Evolutionary conservation across 2,797 vertebrate genomes (phyloP), one percentile per base, ranked within the genome.

Genomic region (Carduelis carduelis): DNA sequence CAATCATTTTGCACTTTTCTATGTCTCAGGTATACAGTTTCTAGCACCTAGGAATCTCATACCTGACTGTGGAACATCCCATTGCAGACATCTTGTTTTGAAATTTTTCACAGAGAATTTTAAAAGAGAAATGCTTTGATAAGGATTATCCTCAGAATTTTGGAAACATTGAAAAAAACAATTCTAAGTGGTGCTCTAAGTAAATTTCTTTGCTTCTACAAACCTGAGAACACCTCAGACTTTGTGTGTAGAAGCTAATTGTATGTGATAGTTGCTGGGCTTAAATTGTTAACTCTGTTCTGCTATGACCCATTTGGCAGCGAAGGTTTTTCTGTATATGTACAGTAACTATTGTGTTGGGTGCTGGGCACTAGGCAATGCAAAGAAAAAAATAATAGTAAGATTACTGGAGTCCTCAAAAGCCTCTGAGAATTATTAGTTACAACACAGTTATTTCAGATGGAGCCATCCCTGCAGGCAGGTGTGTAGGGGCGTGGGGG

Each of bases 401-500:
- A 18, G 56, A 61, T 39, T 39, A 24, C 15, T 47, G 9, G 15
- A 83, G 32, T 60, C 22, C 20, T 77, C 32, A 86, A 52, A 70
- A 87, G 10, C 30, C 18, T 53, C 68, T 70, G 47, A 61, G 21
- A 88, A 61, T 22, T 41, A 27, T 37, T 41, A 52, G 8, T 39
- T 71, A 19, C 18, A 64, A 20, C 41, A 47, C 10, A 22, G 18
- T 35, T 55, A 17, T 47, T 89, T 63, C 11, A 52, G 35, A 9
- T 59, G 20, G 32, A 84, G 14, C 26, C n/a, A 37, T 50, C 56
- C 37, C 57, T 79, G 11, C 32, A 78, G 59, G 28, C 16, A 77
- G 12, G 14, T 26, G 24, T n/a, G 35, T 43, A 22, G 18, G 4
- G 8, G 4, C 0, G 0, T 41, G 14, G 23, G 61, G 26, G 30